Evolutionary conservation across 2,797 vertebrate species (phyloP).

Genomic region (Siniperca scherzeri): DNA sequence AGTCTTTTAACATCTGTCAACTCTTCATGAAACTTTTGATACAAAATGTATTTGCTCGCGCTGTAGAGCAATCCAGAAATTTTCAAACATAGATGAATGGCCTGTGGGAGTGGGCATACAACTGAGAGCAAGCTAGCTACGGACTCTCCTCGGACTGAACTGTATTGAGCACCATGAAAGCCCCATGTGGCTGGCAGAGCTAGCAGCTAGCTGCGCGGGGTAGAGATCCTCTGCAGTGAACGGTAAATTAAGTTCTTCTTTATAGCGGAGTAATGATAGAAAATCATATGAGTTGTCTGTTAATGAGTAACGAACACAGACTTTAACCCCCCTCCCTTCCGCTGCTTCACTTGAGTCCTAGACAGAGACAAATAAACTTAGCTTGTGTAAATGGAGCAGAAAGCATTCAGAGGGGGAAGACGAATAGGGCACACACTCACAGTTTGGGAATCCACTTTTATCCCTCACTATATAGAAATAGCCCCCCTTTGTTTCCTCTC

Average conservation of each 20-base stretch:
- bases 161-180: constrained; percentile 70
- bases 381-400: constrained; percentile 74
- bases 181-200: constrained; percentile 28
- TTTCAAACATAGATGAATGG: constrained; percentile 55
- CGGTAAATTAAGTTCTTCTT: constrained; percentile 29
- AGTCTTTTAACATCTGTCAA: constrained; percentile 19
- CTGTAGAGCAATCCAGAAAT: constrained; percentile 2
- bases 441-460: constrained; percentile 77
- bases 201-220: constrained; percentile 36
- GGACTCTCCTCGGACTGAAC: constrained; percentile 46
- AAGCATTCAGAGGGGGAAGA: constrained; percentile 44
- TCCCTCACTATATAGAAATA: constrained; percentile 66
- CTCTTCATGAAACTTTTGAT: constrained; percentile 15
- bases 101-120: constrained; percentile 45
- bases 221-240: constrained; percentile 1
- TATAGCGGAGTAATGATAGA: constrained; percentile 30
- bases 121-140: constrained; percentile 25
- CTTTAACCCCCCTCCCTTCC: constrained; percentile 2
- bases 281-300: constrained; percentile 32
- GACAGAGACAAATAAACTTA: constrained; percentile 69
- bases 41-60: constrained; percentile 13
- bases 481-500: constrained; percentile 27
- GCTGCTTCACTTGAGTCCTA: constrained; percentile 48
- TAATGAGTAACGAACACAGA: constrained; percentile 34
- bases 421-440: constrained; percentile 51